Evolutionary conservation across 2,888 invertebrate species (phyloP).

Genomic region (Zhuqinia jingwanae): DNA sequence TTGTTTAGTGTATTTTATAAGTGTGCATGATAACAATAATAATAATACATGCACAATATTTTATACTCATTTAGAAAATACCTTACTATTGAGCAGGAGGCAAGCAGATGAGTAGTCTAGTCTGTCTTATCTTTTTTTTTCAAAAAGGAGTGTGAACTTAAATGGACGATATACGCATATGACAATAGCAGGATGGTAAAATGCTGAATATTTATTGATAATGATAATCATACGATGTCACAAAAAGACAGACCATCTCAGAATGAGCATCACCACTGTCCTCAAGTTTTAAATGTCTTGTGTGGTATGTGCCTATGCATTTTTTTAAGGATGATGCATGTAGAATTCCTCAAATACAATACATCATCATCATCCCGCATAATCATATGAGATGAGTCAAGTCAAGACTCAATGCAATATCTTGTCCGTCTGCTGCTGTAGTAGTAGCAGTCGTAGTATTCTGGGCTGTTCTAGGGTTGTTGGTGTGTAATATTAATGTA

Average conservation of each 20-base stretch:
- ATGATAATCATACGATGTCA: neutral
- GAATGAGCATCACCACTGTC: neutral
- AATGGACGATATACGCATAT: slow-evolving; percentile 1
- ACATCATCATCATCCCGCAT: neutral
- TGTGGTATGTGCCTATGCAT: too few species aligned
- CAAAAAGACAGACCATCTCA: neutral
- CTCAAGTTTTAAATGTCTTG: neutral
- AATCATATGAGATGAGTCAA: neutral
- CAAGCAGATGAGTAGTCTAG: too few species aligned
- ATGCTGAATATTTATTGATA: too few species aligned
- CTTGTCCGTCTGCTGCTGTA: neutral
- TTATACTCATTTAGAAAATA: slow-evolving; percentile 8
- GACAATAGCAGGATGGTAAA: neutral
- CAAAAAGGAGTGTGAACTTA: neutral
- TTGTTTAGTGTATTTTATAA: neutral
- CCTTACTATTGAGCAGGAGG: neutral
- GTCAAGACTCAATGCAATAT: neutral
- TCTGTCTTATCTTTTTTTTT: neutral
- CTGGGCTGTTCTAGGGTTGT: neutral
- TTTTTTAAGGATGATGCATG: too few species aligned
- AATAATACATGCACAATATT: neutral
- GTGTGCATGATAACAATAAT: neutral
- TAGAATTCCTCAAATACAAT: neutral
- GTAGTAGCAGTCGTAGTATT: too few species aligned
- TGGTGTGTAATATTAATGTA: neutral